A percentile compares a stretch with the other conserved stretches of the same genome.
These are phyloP conservation scores for Tympanoctomys barrerae DNA, from an alignment of 2,797 vertebrate species.

Conservation along the genomic window DNA sequence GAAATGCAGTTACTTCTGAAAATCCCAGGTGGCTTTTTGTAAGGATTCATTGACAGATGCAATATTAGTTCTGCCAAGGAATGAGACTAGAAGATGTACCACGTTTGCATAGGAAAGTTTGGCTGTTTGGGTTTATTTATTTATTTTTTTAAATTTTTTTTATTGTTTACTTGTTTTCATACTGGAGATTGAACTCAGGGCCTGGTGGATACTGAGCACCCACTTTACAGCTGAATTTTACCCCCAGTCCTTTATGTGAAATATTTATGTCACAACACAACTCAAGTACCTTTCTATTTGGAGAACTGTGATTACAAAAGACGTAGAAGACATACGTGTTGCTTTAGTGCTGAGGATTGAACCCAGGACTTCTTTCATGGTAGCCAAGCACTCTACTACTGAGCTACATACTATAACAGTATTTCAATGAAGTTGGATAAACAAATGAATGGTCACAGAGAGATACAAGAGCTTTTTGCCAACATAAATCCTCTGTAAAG, in stretches of 20 bases:
- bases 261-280: background rate
- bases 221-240: background rate
- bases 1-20: conserved; percentile 20
- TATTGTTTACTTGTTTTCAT: background rate
- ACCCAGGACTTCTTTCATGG: background rate
- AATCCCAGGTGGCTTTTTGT: conserved; percentile 35
- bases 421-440: conserved; percentile 44
- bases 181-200: background rate
- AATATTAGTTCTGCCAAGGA: background rate
- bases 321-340: background rate
- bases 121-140: background rate
- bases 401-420: background rate
- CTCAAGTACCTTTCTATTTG: conserved; percentile 28
- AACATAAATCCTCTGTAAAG: conserved; percentile 47
- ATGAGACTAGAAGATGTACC: background rate
- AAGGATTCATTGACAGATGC: background rate
- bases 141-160: background rate
- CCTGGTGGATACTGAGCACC: background rate
- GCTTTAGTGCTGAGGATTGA: background rate
- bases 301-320: conserved; percentile 40
- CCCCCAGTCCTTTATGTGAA: background rate
- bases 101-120: background rate
- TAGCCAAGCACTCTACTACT: background rate
- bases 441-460: conserved; percentile 38
- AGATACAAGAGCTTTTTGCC: conserved; percentile 6